Evolutionary conservation across 2,797 vertebrate species (phyloP).

Genomic region (Fistularia commersonii): DNA sequence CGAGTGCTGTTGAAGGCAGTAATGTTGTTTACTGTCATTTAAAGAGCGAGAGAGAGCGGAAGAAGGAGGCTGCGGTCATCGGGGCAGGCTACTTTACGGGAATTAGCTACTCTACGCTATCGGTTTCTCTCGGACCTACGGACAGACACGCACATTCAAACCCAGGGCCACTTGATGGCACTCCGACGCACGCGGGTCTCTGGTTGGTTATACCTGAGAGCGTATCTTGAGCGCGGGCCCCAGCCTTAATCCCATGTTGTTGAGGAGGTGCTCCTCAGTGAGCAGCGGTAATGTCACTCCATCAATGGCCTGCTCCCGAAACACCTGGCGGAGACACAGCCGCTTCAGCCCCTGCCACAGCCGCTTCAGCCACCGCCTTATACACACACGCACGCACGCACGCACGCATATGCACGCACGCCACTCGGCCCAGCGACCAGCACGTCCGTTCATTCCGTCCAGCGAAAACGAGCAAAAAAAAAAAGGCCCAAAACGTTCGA

Average conservation of each 20-base stretch:
- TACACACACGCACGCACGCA: slow-evolving; percentile 25
- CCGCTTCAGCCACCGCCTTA: slow-evolving; percentile 17
- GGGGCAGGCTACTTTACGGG: slow-evolving; percentile 53
- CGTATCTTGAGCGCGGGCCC: slow-evolving; percentile 95
- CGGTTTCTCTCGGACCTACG: slow-evolving; percentile 25
- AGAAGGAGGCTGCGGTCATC: slow-evolving; percentile 43
- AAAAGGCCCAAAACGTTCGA: too few relatives aligned
- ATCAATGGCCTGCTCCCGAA: slow-evolving; percentile 95
- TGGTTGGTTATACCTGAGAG: slow-evolving; percentile 86
- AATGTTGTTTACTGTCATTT: slow-evolving; percentile 6
- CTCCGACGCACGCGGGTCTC: slow-evolving; percentile 49
- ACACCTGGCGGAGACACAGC: slow-evolving; percentile 83
- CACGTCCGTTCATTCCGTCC: too few relatives aligned
- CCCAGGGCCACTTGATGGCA: slow-evolving; percentile 29
- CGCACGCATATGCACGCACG: slow-evolving; percentile 20
- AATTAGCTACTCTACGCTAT: slow-evolving; percentile 52
- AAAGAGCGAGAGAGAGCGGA: slow-evolving; percentile 34
- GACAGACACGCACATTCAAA: slow-evolving; percentile 38
- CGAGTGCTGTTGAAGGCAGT: not conserved
- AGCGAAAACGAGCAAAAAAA: too few relatives aligned
- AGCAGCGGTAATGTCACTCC: slow-evolving; percentile 94
- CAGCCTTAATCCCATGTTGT: slow-evolving; percentile 95
- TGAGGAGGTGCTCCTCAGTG: slow-evolving; percentile 94
- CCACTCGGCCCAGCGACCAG: too few relatives aligned
- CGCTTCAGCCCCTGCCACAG: slow-evolving; percentile 67